Conservation (phyloP, 1,140 invertebrate genomes). For the Bombyx mandarina region DNA sequence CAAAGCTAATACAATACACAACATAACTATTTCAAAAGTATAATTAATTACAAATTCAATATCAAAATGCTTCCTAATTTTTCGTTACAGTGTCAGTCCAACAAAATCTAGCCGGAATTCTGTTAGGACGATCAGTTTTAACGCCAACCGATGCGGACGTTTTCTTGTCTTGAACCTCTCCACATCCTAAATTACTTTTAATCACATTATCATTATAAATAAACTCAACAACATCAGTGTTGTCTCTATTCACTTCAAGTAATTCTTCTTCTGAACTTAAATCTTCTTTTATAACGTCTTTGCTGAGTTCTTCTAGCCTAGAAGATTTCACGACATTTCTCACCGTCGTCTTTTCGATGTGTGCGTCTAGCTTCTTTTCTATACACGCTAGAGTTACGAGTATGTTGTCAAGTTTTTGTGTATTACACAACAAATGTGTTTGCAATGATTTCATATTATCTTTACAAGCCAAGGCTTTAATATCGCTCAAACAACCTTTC, state of each 20-base stretch:
- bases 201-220: conserved; percentile 10
- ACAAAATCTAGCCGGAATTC: conserved; percentile 47
- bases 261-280: conserved; percentile 40
- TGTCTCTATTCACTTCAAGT: conserved; percentile 8
- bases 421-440: conserved; percentile 26
- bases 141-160: conserved; percentile 17
- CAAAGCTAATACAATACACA: too few relatives aligned
- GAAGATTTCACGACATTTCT: conserved; percentile 23
- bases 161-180: conserved; percentile 23
- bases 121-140: conserved; percentile 27
- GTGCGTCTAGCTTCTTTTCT: conserved; percentile 30
- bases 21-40: too few relatives aligned
- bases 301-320: conserved; percentile 42
- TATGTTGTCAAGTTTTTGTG: conserved; percentile 37
- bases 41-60: conserved; percentile 1
- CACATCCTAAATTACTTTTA: conserved; percentile 24
- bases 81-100: conserved; percentile 43
- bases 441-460: conserved; percentile 25
- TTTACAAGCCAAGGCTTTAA: conserved; percentile 19
- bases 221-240: conserved; percentile 14
- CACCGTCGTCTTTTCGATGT: conserved; percentile 7
- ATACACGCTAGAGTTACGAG: conserved; percentile 32
- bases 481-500: conserved; percentile 35
- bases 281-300: conserved; percentile 33
- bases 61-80: conserved; percentile 9